Base-by-base conservation (phyloP, 1,140 invertebrate genomes). In the Hyles vespertilio region DNA sequence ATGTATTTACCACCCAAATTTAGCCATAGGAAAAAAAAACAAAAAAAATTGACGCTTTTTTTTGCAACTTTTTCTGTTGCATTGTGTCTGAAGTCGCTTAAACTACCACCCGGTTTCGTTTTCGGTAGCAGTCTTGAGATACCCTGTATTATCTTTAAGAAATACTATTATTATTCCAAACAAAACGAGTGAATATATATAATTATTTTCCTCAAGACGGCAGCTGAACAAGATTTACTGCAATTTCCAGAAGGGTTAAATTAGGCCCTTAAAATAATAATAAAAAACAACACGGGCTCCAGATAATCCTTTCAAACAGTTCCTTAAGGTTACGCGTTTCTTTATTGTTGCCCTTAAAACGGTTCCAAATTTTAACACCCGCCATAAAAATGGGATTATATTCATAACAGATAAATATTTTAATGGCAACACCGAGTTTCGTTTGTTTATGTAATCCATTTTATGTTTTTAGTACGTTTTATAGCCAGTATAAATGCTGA, bases 371-470 rank as follows among this genome's bases (percentile, higher is more conserved):
- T 22, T 84, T 82, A 87, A 85, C 70, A 84, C 70, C 70, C 67
- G 67, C 68, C 65, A 72, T 81, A 84, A 87, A 87, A 79, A 61
- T 56, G 33, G 79, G 82, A 87, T 87, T 87, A 85, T 87, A 84
- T 87, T 87, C 84, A 87, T 87, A 87, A 84, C 77, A 85, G 78
- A 87, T 87, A 87, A 84, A 84, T 85, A 87, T 83, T 87, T 84
- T 86, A 84, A 86, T 70, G 69, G 75, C 69, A 65, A 74, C 67
- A 70, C 68, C 68, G 71, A 71, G 72, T 84, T 87, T 84, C 82
- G 84, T 87, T 81, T 80, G 81, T 77, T 82, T 84, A 75, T 82
- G 77, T 83, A 80, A 81, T 82, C 72, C 72, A 62, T 75, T 72
- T 84, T 84, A 84, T 83, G 77, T 83, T 48, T 82, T 70, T 76